Evolutionary conservation across 1,140 invertebrate species (phyloP), one percentile per base, ranked within the genome.

Genomic region (Drosophila trapezifrons): DNA sequence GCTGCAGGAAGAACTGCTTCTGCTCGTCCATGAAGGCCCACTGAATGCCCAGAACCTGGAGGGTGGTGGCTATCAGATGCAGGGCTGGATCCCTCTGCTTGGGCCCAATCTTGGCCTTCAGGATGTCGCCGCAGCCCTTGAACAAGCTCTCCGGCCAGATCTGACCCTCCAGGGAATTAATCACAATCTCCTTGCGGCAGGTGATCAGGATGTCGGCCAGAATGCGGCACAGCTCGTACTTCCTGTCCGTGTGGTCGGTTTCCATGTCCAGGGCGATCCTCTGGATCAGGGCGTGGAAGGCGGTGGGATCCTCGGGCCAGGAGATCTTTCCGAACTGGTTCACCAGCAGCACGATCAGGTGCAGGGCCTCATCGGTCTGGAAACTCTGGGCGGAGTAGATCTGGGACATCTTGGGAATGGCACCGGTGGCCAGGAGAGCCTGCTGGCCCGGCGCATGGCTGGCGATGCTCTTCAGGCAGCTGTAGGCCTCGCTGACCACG

Each of bases 61-160:
- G 92, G 79, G 96, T 95, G 57, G 95, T 94, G 20, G 97, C 95
- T 25, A 96, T 95, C 47, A 98, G 92, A 90, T 96, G 96, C 12
- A 99, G 91, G 1, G 97, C 96, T 40, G 97, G 96, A 92, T 98
- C 96, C 76, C 97, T 93, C 92, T 98, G 97, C 75, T 95, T 95
- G 89, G 97, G 96, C 0, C 95, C 95, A 78, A 98, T 96, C 93
- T 97, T 97, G 80, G 96, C 97, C 42, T 95, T 95, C 18, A 98
- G 93, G 78, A 98, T 97, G 78, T 97, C 96, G 79, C 92, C 93
- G 3, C 97, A 93, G 3, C 95, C 96, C 92, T 96, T 97, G 83
- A 96, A 94, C 56, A 97, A 94, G 90, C 95, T 96, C 54, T 94
- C 92, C 0, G 96, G 95, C 97, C 97, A 97, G 15, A 94, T 95